Percentiles rank a stretch among this genome's conserved stretches.
phyloP scores from a whole-genome alignment of 2,797 vertebrate genomes.

The Coracias cyanogaster region DNA sequence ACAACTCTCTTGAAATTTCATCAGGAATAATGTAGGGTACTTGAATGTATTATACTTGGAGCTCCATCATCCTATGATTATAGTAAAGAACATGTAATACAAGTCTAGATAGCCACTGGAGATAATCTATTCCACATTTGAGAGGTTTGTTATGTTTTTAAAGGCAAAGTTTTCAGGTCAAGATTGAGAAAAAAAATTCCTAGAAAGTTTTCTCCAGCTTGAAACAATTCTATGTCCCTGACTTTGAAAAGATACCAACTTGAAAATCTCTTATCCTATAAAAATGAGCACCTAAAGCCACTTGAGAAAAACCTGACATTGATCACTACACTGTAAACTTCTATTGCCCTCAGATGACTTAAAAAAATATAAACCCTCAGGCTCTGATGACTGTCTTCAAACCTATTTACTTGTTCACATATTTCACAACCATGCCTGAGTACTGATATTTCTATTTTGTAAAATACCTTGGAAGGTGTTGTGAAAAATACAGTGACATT shows the following conservation, averaged over 20 bases:
- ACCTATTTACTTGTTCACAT: neutral
- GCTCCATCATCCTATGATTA: neutral
- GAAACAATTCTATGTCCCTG: neutral
- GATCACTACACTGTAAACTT: neutral
- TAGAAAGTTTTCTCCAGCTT: neutral
- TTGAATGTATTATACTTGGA: conserved; percentile 11
- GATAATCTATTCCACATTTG: conserved; percentile 3
- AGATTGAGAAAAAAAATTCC: neutral
- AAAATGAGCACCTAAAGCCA: neutral
- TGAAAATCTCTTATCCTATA: neutral
- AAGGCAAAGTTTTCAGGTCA: conserved; percentile 3
- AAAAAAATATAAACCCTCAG: neutral
- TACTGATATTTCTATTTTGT: neutral
- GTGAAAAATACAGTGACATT: neutral
- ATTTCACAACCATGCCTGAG: neutral
- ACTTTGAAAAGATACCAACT: neutral
- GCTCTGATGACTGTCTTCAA: neutral
- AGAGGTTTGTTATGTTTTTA: neutral
- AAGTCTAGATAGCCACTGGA: neutral
- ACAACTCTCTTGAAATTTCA: conserved; percentile 10
- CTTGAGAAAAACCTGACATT: neutral
- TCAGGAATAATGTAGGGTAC: neutral
- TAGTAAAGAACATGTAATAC: neutral
- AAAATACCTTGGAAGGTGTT: neutral
- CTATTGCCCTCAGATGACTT: neutral